These are phyloP conservation scores for Cataglyphis rosenhaueri DNA, from an alignment of 2,888 invertebrate species.

Conservation along the genomic window DNA sequence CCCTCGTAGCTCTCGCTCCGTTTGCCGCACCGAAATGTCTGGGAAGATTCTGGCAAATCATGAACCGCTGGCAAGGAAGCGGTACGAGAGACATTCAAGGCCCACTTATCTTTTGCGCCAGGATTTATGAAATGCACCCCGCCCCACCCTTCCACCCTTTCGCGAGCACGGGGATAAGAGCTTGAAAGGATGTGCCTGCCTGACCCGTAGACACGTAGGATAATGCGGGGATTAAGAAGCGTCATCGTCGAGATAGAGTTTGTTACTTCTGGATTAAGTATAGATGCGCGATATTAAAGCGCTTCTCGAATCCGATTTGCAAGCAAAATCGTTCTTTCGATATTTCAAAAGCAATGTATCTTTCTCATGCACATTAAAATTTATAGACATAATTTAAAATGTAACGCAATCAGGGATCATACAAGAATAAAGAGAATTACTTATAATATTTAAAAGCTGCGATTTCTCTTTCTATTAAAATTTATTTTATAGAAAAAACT, in stretches of 20 bases:
- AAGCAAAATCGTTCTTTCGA: constrained; percentile 5
- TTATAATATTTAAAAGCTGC: neutral
- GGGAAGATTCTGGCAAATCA: constrained; percentile 39
- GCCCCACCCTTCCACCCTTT: constrained; percentile 17
- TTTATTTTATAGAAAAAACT: neutral
- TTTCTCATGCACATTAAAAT: neutral
- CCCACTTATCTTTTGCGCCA: constrained; percentile 70
- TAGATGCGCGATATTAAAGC: constrained; percentile 42
- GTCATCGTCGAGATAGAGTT: constrained; percentile 51
- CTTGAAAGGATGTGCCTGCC: constrained; percentile 63
- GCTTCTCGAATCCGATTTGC: constrained; percentile 42
- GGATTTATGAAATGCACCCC: constrained; percentile 72
- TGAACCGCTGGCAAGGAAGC: constrained; percentile 46
- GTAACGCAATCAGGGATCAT: neutral
- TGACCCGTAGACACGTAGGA: constrained; percentile 64
- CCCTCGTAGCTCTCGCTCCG: neutral
- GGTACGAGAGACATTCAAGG: constrained; percentile 64
- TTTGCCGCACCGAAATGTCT: constrained; percentile 52
- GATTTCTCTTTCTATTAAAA: neutral
- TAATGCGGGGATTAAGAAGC: constrained; percentile 68
- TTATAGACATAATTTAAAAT: constrained; percentile 9
- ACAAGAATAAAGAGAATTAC: neutral
- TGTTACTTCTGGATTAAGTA: constrained; percentile 56
- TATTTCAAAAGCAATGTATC: constrained; percentile 6
- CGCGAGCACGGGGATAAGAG: constrained; percentile 64